Evolutionary conservation across 2,797 vertebrate species (phyloP).

Genomic region (Strix occidentalis): DNA sequence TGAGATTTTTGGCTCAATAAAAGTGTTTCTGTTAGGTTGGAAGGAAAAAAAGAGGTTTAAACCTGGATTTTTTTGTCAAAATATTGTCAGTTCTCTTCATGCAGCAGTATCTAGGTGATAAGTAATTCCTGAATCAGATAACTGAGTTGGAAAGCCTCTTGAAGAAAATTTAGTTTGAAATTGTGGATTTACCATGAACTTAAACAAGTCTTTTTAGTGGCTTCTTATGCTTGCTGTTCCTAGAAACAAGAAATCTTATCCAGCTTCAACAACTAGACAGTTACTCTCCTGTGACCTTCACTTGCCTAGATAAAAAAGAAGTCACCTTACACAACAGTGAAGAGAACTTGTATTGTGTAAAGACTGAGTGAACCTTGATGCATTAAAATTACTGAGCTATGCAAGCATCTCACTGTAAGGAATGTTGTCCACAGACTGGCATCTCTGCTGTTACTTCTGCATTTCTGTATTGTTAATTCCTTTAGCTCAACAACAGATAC

Average conservation of each 20-base stretch:
- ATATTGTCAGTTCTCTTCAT: not conserved
- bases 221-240: not conserved
- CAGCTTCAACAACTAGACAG: not conserved
- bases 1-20: not conserved
- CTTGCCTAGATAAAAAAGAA: not conserved
- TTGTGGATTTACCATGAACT: not conserved
- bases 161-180: not conserved
- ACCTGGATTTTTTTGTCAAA: not conserved
- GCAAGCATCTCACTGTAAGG: not conserved
- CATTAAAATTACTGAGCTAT: not conserved
- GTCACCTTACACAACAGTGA: not conserved
- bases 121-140: not conserved
- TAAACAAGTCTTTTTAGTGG: not conserved
- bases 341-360: not conserved
- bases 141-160: not conserved
- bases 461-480: not conserved
- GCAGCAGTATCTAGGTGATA: not conserved
- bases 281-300: not conserved
- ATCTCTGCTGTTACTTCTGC: not conserved
- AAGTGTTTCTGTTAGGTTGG: not conserved
- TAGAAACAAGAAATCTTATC: not conserved
- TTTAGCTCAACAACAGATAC: not conserved
- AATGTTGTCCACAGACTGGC: not conserved
- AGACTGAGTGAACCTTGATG: not conserved
- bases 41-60: not conserved